Base-by-base conservation (phyloP, 2,113 vertebrate species). In the Geococcyx californianus region DNA sequence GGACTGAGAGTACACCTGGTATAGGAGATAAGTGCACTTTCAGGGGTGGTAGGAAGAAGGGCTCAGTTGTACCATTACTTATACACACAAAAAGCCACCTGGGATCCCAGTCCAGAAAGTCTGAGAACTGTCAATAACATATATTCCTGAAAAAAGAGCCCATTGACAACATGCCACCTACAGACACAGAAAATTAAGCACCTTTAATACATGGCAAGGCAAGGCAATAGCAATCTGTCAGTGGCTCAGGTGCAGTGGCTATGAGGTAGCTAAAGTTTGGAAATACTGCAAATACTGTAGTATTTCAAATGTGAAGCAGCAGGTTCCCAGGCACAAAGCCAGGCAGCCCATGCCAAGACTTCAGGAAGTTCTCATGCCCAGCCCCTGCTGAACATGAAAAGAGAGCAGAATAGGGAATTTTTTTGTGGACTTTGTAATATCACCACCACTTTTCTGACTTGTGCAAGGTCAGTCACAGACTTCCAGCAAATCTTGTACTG, bases 11-110 rank as follows among this genome's bases (percentile, higher is more conserved):
- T 44, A 60, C 7, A 64, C 10, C 26, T 45, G 44, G 59, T 25
- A 26, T 10, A 36, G 1, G 2, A 70, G 42, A 64, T 0, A 1
- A 1, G 10, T 21, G 16, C 0, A 0, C 9, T 58, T 75, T 10
- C 16, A 47, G 54, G 10, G 19, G 11, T 16, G 38, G 33, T 2
- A 59, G 29, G 44, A 87, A 19, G 54, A 89, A 83, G 6, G 31
- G 23, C 28, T 40, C 21, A 59, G 33, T 10, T 79, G 59, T 31
- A 44, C 38, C 73, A 7, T 36, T 72, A 36, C 12, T 20, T 62
- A 72, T 1, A 18, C 21, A 67, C 21, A 34, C 19, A 11, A 62
- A 82, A 62, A 69, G 25, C 6, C 2, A 6, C 29, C 38, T 55
- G 25, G 31, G 7, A 89, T 80, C 33, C 40, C 19, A n/a, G 49